These are phyloP conservation scores for Phaethornis superciliosus DNA, from an alignment of 2,113 vertebrate genomes.

Conservation along the genomic window DNA sequence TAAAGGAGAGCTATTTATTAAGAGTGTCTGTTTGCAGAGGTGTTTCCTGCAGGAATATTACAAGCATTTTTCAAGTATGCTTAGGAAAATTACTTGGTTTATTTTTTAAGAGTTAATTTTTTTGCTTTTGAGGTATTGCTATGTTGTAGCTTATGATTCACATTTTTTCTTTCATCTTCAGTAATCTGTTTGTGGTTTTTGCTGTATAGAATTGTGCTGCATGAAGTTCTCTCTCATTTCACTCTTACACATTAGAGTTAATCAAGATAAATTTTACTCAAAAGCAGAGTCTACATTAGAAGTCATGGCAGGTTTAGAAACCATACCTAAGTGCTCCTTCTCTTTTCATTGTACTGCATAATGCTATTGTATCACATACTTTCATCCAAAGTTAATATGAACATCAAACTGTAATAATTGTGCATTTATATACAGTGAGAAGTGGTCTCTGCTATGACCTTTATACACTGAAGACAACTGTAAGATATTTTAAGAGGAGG, in stretches of 20 bases:
- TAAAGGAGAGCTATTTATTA: not conserved
- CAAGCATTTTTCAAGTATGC: not conserved
- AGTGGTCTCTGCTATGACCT: not conserved
- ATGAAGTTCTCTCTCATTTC: not conserved
- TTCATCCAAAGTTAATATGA: not conserved
- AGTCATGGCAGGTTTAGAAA: not conserved
- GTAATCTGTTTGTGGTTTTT: not conserved
- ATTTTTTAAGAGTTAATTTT: not conserved
- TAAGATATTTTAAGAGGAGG: not conserved
- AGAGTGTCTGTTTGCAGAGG: not conserved
- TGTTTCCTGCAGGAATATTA: not conserved
- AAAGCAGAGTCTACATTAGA: not conserved
- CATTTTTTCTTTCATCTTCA: not conserved
- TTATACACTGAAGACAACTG: not conserved
- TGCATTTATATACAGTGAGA: not conserved
- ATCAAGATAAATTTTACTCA: not conserved
- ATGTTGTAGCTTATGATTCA: not conserved
- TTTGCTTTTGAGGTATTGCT: not conserved
- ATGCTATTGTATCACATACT: not conserved
- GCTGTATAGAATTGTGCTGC: not conserved
- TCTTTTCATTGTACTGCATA: not conserved
- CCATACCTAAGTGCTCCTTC: not conserved
- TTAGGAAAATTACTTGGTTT: conserved; percentile 19
- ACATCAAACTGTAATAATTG: not conserved
- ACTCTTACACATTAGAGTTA: not conserved